Conservation (phyloP, 2,888 invertebrate species). For the Biston betularia region DNA sequence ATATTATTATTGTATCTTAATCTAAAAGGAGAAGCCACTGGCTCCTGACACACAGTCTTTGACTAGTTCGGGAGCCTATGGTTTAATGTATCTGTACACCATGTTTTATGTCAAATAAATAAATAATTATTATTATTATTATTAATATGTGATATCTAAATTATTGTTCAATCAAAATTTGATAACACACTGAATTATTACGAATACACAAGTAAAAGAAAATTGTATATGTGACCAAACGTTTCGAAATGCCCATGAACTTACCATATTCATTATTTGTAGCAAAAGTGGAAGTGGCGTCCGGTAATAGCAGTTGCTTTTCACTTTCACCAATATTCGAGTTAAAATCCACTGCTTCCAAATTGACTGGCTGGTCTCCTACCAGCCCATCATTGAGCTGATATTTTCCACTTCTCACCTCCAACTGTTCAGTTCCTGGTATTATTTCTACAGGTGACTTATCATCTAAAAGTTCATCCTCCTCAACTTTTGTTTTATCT, state of each 20-base stretch:
- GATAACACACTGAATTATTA: no score
- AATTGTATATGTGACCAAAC: no score
- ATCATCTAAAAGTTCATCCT: slow-evolving; percentile 51
- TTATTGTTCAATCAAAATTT: no score
- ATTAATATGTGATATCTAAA: no score
- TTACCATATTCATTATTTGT: slow-evolving; percentile 76
- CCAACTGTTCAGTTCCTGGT: slow-evolving; percentile 55
- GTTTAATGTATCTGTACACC: no score
- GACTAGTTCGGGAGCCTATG: no score
- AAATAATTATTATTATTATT: no score
- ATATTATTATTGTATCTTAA: no score
- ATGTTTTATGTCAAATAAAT: no score
- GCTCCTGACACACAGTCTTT: no score
- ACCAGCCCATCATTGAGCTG: slow-evolving; percentile 68
- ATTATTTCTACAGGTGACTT: slow-evolving; percentile 64
- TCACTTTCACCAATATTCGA: slow-evolving; percentile 64
- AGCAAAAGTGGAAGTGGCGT: slow-evolving; percentile 59
- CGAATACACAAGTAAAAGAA: no score
- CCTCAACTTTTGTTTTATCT: slow-evolving; percentile 46
- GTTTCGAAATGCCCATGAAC: slow-evolving; percentile 35
- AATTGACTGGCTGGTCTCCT: slow-evolving; percentile 61
- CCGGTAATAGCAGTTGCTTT: slow-evolving; percentile 61
- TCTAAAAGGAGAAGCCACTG: no score
- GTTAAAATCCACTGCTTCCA: slow-evolving; percentile 64
- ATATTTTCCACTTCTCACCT: slow-evolving; percentile 76